Evolutionary conservation across 2,888 invertebrate genomes (phyloP).

Genomic region (Hirtodrosophila alboralis): DNA sequence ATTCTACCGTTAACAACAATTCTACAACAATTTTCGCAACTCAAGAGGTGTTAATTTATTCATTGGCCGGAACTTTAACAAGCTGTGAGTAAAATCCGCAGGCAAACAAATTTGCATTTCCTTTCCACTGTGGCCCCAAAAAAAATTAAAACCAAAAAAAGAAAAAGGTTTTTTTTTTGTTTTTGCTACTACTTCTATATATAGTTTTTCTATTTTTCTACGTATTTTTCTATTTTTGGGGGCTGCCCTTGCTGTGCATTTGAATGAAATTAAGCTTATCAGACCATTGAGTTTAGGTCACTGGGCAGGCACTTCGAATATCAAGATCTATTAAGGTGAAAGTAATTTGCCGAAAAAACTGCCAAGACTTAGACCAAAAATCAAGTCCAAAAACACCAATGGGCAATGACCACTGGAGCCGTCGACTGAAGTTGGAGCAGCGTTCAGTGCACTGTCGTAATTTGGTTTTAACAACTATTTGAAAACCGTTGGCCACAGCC

Average conservation of each 20-base stretch:
- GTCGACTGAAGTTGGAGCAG: conserved; percentile 11
- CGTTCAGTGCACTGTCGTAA: conserved; percentile 74
- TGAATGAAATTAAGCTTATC: conserved; percentile 65
- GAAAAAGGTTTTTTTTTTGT: conserved; percentile 24
- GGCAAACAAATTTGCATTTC: conserved; percentile 36
- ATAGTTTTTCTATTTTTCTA: conserved; percentile 2
- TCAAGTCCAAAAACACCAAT: conserved; percentile 19
- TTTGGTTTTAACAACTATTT: conserved; percentile 68
- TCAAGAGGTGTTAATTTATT: conserved; percentile 66
- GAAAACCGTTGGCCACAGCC: conserved; percentile 68
- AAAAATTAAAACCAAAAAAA: conserved; percentile 8
- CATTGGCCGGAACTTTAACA: conserved; percentile 53
- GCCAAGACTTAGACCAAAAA: conserved; percentile 1
- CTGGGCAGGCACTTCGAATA: conserved; percentile 58
- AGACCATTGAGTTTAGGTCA: conserved; percentile 80
- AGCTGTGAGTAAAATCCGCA: conserved; percentile 56
- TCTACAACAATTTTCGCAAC: conserved; percentile 29
- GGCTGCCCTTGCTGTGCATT: conserved; percentile 48
- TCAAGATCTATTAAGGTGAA: conserved; percentile 58
- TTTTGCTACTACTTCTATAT: neutral
- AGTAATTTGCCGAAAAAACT: conserved; percentile 63
- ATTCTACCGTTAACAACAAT: conserved; percentile 41
- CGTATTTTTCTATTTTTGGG: conserved; percentile 15
- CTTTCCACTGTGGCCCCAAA: conserved; percentile 14
- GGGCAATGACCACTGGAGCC: conserved; percentile 36